Evolutionary conservation across 2,888 invertebrate genomes (phyloP).

Genomic region (Lithophane leautieri): DNA sequence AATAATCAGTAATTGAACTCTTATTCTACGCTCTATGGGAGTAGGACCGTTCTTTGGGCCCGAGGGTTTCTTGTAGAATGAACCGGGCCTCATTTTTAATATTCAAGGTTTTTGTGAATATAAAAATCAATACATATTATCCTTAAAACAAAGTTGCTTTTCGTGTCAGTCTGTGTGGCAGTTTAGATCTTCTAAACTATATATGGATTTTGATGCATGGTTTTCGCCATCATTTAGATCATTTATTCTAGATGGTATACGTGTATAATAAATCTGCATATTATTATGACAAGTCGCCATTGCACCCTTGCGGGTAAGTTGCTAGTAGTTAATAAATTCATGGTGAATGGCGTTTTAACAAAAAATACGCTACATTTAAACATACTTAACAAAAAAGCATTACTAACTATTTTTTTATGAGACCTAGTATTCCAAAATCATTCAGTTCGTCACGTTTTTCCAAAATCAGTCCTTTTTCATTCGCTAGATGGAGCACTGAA

Average conservation of each 20-base stretch:
- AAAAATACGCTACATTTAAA: slow-evolving; percentile 38
- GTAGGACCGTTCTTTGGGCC: background rate
- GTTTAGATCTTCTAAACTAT: too few species aligned
- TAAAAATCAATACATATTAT: background rate
- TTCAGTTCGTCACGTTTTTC: slow-evolving; percentile 87
- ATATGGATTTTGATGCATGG: too few species aligned
- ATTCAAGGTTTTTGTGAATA: background rate
- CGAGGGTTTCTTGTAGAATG: too few species aligned
- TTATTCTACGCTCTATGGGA: background rate
- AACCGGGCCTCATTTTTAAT: background rate
- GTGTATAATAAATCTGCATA: background rate
- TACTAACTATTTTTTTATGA: slow-evolving; percentile 75
- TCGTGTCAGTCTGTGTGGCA: too few species aligned
- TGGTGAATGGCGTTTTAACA: background rate
- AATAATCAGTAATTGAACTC: background rate
- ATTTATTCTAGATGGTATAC: background rate
- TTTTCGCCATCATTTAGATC: background rate
- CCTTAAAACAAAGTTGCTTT: background rate
- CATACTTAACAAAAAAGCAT: slow-evolving; percentile 12
- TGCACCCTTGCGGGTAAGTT: background rate
- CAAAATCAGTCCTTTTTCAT: slow-evolving; percentile 93
- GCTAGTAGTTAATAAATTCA: background rate
- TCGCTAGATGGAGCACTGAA: slow-evolving; percentile 95
- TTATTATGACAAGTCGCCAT: background rate
- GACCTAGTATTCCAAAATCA: slow-evolving; percentile 89